phyloP scores from a whole-genome alignment of 1,140 invertebrate genomes.

The Drosophila obscura region DNA sequence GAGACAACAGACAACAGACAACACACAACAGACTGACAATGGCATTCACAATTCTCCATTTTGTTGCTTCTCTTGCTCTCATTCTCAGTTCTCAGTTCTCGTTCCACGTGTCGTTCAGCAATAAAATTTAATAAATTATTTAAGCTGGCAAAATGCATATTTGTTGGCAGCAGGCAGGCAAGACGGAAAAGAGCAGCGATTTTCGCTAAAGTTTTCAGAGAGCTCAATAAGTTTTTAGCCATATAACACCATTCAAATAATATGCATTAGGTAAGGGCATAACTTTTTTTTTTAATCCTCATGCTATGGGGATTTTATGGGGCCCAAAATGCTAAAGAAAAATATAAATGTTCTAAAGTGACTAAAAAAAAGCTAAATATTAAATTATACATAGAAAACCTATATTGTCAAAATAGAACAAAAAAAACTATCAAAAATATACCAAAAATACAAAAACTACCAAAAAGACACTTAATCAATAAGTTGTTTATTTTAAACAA shows the following conservation, averaged over 20 bases:
- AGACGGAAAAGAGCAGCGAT: conserved; percentile 11
- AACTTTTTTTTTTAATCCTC: no score
- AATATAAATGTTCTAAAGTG: no score
- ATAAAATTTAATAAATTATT: conserved; percentile 79
- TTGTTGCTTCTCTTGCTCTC: conserved; percentile 12
- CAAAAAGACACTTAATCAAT: no score
- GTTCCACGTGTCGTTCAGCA: conserved; percentile 59
- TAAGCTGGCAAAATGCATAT: conserved; percentile 68
- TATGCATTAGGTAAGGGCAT: not conserved
- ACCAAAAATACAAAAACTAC: no score
- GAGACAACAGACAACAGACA: not conserved
- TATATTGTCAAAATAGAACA: no score
- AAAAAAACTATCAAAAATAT: no score
- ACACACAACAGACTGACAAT: conserved; percentile 51
- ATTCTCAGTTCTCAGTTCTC: conserved; percentile 7
- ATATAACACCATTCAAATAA: not conserved
- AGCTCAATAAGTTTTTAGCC: conserved; percentile 30
- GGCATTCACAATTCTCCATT: conserved; percentile 59
- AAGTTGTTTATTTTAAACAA: no score
- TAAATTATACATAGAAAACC: no score
- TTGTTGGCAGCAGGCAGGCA: conserved; percentile 29
- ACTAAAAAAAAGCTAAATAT: no score
- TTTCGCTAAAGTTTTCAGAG: conserved; percentile 30
- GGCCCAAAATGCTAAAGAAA: no score
- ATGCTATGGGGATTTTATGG: no score